These are phyloP conservation scores for Apolygus lucorum DNA, from an alignment of 1,140 invertebrate genomes.

Conservation along the genomic window DNA sequence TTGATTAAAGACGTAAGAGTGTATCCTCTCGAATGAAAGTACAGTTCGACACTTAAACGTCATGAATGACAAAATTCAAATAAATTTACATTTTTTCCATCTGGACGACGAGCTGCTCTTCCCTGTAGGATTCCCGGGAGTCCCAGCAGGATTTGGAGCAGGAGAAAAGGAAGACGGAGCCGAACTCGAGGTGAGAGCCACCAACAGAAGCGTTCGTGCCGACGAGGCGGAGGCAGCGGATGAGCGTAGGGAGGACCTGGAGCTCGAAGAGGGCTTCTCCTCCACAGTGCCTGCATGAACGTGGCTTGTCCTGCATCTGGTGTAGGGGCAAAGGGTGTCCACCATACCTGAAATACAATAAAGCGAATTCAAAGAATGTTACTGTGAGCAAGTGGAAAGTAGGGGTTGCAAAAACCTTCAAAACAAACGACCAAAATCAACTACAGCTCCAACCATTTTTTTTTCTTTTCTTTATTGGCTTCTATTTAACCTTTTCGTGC, in stretches of 20 bases:
- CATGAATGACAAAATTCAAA: too few species aligned
- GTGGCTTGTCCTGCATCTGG: constrained; percentile 45
- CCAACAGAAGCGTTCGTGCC: constrained; percentile 35
- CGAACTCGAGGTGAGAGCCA: constrained; percentile 60
- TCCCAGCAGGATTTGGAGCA: constrained; percentile 78
- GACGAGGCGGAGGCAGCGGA: constrained; percentile 54
- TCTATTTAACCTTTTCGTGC: too few species aligned
- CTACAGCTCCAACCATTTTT: too few species aligned
- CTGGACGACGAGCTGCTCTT: constrained; percentile 68
- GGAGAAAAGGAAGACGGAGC: constrained; percentile 69
- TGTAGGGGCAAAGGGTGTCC: constrained; percentile 54
- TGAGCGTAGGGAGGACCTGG: constrained; percentile 68
- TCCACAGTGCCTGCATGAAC: constrained; percentile 59
- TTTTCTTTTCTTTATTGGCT: too few species aligned
- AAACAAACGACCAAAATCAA: too few species aligned
- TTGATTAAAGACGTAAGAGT: too few species aligned
- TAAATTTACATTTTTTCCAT: constrained; percentile 48
- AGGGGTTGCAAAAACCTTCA: too few species aligned
- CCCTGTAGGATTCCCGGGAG: constrained; percentile 51
- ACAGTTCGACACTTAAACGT: too few species aligned
- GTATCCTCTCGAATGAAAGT: too few species aligned
- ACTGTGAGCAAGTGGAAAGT: too few species aligned
- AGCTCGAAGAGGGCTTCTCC: constrained; percentile 65
- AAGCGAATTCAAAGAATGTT: background rate
- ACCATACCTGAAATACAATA: constrained; percentile 47